Base-by-base conservation (phyloP, 2,888 invertebrate species). In the Amphipyra tragopoginis region DNA sequence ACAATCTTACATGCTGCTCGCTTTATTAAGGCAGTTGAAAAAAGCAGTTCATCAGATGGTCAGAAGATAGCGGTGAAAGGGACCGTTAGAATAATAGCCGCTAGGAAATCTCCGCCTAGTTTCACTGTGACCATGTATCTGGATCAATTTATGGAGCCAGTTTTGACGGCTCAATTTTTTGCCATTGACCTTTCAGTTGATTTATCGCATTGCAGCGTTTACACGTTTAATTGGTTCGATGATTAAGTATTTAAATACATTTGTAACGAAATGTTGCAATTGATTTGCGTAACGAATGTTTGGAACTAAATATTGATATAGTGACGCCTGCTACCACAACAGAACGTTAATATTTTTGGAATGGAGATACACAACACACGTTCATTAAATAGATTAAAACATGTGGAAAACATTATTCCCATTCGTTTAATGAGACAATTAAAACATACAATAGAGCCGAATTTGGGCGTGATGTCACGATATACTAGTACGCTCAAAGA, bases 61-160 rank as follows among this genome's bases (percentile, higher is more conserved):
- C 93, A 93, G 88, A 77, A 90, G 94, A 94, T 94, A 93, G 90
- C 91, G 93, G 93, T 94, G 94, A 94, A 94, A 94, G 93, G 93
- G 80, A 90, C 93, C 93, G 93, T 93, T 94, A 94, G 79, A 86
- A 86, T 92, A 90, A 93, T 92, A 87, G 91, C 89, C 90, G 78
- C 87, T 89, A 86, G 86, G 86, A 90, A 88, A 86, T 84, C 86
- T 87, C 88, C 88, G 86, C 82, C 88, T 88, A 87, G 86, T 88
- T 87, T 83, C 80, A 61, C 70, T 74, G 57, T 59, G 75, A 78
- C 80, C 83, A 85, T 83, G 80, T 83, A 84, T 86, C 80, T 82
- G 80, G 80, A 86, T 80, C 85, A 86, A 86, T 86, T 85, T 86
- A 84, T 82, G 64, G 79, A 79, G 80, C 80, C 72, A 77, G 80